phyloP scores from a whole-genome alignment of 2,888 invertebrate genomes.

The Stenurella melanura region DNA sequence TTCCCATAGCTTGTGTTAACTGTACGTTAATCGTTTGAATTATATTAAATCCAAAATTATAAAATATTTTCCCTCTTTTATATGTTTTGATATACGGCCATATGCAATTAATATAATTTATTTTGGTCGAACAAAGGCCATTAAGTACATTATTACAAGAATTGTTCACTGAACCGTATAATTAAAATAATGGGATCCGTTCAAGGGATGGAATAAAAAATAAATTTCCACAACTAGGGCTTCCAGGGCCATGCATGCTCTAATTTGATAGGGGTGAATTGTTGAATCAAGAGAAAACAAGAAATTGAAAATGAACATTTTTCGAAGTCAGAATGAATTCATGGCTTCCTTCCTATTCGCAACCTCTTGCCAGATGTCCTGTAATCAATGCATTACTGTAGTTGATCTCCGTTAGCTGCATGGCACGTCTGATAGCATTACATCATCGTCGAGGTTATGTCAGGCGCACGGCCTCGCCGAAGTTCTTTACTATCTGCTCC shows the following conservation, averaged over 20 bases:
- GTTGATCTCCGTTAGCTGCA: no score
- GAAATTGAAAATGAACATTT: no score
- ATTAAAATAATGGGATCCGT: neutral
- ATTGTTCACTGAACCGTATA: conserved; percentile 2
- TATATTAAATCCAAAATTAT: neutral
- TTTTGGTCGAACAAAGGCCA: conserved; percentile 3
- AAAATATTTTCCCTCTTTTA: neutral
- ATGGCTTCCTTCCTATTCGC: no score
- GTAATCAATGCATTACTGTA: no score
- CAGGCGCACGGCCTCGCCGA: no score
- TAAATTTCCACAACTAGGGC: conserved; percentile 1
- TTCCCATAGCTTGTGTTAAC: neutral
- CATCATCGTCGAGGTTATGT: no score
- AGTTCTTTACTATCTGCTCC: no score
- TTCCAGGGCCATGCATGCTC: neutral
- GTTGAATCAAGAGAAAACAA: neutral
- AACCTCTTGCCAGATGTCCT: no score
- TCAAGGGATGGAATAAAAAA: neutral
- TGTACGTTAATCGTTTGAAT: neutral
- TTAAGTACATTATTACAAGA: conserved; percentile 7
- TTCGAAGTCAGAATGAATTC: no score
- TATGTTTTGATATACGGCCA: neutral
- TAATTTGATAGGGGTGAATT: neutral
- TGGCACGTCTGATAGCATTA: no score
- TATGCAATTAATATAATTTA: neutral